A percentile compares a stretch with the other conserved stretches of the same genome.
These are phyloP conservation scores for Peromyscus eremicus DNA, from an alignment of 2,797 vertebrate genomes.

Conservation along the genomic window DNA sequence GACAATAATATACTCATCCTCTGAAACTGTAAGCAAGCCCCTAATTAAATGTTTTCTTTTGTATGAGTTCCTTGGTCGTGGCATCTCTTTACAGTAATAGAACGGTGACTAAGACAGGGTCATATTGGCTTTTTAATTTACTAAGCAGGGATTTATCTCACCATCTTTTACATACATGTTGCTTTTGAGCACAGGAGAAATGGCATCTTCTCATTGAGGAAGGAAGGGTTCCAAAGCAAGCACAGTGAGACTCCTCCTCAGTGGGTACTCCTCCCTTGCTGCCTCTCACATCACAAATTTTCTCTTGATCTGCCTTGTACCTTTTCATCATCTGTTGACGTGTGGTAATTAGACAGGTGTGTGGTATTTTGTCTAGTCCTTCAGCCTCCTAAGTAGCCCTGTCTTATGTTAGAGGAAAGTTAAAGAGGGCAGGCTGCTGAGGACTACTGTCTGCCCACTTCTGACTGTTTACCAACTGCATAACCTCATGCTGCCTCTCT, in stretches of 20 bases:
- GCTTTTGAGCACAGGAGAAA: constrained; percentile 1
- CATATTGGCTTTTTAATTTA: neutral
- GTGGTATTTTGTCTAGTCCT: neutral
- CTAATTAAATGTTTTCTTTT: neutral
- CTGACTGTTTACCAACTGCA: neutral
- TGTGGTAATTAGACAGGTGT: neutral
- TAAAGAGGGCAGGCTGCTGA: neutral
- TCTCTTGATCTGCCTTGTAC: neutral
- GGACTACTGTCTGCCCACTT: neutral
- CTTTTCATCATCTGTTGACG: neutral
- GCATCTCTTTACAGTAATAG: neutral
- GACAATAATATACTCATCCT: neutral
- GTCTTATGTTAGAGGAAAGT: neutral
- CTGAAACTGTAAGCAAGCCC: neutral
- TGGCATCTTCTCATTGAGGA: neutral
- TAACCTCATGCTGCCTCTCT: neutral
- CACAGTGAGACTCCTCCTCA: neutral
- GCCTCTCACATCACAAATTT: neutral
- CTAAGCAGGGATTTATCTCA: neutral
- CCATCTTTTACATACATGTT: constrained; percentile 2
- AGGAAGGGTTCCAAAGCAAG: neutral
- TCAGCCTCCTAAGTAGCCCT: neutral
- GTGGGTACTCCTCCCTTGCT: neutral
- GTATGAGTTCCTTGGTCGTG: neutral
- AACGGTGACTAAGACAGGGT: neutral